Evolutionary conservation across 2,797 vertebrate genomes (phyloP), one percentile per base, ranked within the genome.

Genomic region (Holocentrus rufus): DNA sequence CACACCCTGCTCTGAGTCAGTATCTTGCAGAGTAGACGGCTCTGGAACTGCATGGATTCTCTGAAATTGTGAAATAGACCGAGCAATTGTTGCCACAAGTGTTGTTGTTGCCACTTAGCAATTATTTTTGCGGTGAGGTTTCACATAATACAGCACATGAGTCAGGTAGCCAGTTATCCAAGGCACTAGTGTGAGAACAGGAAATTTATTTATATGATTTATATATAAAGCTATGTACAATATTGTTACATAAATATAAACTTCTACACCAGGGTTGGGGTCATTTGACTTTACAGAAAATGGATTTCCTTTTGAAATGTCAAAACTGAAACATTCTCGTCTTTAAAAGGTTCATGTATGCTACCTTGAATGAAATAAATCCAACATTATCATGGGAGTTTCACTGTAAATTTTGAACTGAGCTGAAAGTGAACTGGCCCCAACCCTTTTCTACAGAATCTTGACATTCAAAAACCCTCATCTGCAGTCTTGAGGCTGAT

Each of bases 1-100:
- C 90, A 88, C 89, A 75, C 88, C 89, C 88, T 78, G 72, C 18
- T 56, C 47, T 90, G 88, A 90, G 69, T 90, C 86, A 86, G 55
- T 34, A 15, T 14, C 46, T 7, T n/a, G 31, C 63, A 11, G 2
- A 7, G 72, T 64, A 64, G 25, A 84, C 25, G 31, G 57, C 67
- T 81, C 70, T 47, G 62, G 74, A 20, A 22, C 15, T 6, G 30
- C 64, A 57, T 18, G 34, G 53, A 65, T 72, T 72, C 27, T 25
- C 7, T 23, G 34, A 56, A 72, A 74, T 73, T 61, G 23, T 50
- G 39, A 63, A 77, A 69, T 36, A 50, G 63, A 60, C 81, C 76
- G 58, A 65, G 55, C 46, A 27, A 69, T 23, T 55, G 54, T 57
- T 56, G 23, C 27, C 17, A 14, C 2, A 17, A 50, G 31, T 34